phyloP scores from a whole-genome alignment of 2,888 invertebrate species.

The Masnerella sp. region DNA sequence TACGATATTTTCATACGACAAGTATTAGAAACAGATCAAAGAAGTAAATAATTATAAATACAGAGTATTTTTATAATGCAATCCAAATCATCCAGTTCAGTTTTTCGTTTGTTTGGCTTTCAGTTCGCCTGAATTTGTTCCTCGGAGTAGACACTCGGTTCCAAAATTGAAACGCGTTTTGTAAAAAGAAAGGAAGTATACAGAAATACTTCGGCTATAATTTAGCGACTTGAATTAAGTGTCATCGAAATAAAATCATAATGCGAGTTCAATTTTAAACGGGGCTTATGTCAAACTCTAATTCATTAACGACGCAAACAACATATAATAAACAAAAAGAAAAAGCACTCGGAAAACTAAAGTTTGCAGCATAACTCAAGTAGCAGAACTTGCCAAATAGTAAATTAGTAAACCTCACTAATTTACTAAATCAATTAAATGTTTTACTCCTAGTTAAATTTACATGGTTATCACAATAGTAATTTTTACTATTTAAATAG shows the following conservation, averaged over 20 bases:
- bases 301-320: neutral
- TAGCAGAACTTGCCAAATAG: no score
- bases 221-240: neutral
- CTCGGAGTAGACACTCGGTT: constrained; percentile 49
- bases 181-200: constrained; percentile 41
- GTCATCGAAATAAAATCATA: no score
- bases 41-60: constrained; percentile 35
- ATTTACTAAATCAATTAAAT: no score
- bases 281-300: constrained; percentile 34
- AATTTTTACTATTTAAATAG: no score
- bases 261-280: no score
- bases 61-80: constrained; percentile 55
- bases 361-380: no score
- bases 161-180: constrained; percentile 4
- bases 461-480: no score
- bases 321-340: constrained; percentile 1
- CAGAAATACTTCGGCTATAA: no score
- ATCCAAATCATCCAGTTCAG: constrained; percentile 41
- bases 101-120: constrained; percentile 23
- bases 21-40: constrained; percentile 56
- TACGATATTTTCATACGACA: constrained; percentile 56
- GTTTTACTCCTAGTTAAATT: no score
- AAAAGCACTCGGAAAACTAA: no score
- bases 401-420: no score
- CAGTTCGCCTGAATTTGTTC: constrained; percentile 44